A percentile compares a stretch with the other conserved stretches of the same genome.
Evolutionary conservation across 2,797 vertebrate genomes (phyloP).

Genomic region (Podarcis siculus): DNA sequence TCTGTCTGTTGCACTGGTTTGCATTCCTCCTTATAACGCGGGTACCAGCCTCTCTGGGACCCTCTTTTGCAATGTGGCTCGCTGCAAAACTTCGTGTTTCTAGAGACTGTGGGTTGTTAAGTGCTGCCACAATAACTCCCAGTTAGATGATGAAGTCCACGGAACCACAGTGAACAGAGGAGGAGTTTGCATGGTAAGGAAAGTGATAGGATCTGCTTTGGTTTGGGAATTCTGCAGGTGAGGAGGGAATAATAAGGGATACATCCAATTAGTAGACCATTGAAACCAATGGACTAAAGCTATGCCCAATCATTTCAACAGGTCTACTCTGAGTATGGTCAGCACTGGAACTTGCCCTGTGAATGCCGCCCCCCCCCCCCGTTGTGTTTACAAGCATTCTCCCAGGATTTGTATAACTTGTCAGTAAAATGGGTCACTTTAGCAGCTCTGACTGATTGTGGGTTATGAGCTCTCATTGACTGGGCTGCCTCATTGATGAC

Average conservation of each 20-base stretch:
- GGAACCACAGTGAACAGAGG: slow-evolving; percentile 35
- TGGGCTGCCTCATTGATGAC: slow-evolving; percentile 39
- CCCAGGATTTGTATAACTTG: slow-evolving; percentile 27
- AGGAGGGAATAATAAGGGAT: not conserved
- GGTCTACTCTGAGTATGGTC: no score
- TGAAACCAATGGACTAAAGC: no score
- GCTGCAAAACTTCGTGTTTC: slow-evolving; percentile 16
- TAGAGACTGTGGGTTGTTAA: slow-evolving; percentile 22
- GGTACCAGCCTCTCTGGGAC: slow-evolving; percentile 17
- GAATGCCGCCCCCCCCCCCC: not conserved
- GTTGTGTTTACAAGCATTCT: not conserved
- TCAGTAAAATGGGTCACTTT: slow-evolving; percentile 5
- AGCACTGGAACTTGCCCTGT: not conserved
- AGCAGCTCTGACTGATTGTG: not conserved
- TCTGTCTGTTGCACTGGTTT: not conserved
- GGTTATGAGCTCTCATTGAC: slow-evolving; percentile 22
- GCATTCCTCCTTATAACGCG: not conserved
- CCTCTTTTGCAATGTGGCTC: slow-evolving; percentile 11
- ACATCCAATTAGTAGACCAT: no score
- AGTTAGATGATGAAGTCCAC: slow-evolving; percentile 36
- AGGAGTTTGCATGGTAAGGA: not conserved
- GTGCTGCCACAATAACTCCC: not conserved
- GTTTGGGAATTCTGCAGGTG: not conserved
- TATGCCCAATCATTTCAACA: no score
- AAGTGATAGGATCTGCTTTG: rapidly evolving